Base-by-base conservation (phyloP, 2,888 invertebrate species). In the Macaria liturata region DNA sequence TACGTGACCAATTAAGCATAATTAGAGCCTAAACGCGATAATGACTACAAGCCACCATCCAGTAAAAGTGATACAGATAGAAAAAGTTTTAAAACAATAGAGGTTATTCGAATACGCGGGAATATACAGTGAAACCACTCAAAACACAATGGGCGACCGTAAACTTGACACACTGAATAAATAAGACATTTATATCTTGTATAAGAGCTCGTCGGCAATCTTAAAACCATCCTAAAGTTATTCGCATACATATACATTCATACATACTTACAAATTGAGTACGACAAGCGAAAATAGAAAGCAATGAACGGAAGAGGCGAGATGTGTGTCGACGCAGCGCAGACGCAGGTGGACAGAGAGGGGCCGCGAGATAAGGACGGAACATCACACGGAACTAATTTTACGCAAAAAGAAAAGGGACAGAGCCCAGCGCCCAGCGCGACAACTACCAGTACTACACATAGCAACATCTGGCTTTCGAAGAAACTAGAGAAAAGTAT, bases 211-310 rank as follows among this genome's bases (percentile, higher is more conserved):
- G 55, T 46, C 51, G 55, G 59, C 60, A 43, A 66, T 70, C 60
- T 59, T 61, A 75, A 76, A 72, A 75, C 70, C 72, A 71, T 74
- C 67, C 64, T 64, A 67, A 58, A 65, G 60, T 64, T 72, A 76
- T 70, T 78, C 74, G 68, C 73, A 74, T 74, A 69, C 73, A 74
- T 74, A 70, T 70, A 78, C 74, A 68, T 73, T 74, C 74, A 70
- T 71, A 77, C 65, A 75, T 72, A 68, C 71, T 76, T 75, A 78
- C 75, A 77, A 78, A 81, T 80, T 72, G 75, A 82, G 83, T 81
- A 80, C 78, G 79, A 82, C 79, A 81, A 76, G 88, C 87, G 80
- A 89, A 89, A 91, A 89, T 91, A 91, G 91, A 91, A 91, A 91
- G 91, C 89, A 89, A 76, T 81, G 84, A 80, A 80, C 84, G 83